Evolutionary conservation across 1,140 invertebrate species (phyloP).

Genomic region (Cotesia chilonis): DNA sequence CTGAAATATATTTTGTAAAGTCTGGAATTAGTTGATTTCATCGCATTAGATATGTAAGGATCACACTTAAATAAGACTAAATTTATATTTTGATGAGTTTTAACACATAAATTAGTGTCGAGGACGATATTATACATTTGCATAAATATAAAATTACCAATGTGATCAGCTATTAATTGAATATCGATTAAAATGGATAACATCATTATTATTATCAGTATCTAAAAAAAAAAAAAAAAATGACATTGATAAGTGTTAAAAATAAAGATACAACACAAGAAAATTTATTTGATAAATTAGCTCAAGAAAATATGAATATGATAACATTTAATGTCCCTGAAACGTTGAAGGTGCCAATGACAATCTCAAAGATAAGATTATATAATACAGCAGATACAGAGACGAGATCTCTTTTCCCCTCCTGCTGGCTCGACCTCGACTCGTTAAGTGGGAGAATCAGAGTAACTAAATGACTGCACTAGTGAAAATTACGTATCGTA

Average conservation of each 20-base stretch:
- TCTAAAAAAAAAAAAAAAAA: too few species aligned
- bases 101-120: constrained; percentile 12
- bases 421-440: constrained; percentile 2
- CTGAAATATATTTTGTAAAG: background rate
- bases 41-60: background rate
- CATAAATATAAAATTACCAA: too few species aligned
- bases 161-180: too few species aligned
- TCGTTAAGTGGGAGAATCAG: background rate
- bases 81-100: constrained; percentile 16
- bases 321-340: constrained; percentile 24
- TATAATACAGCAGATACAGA: constrained; percentile 14
- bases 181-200: too few species aligned
- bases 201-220: too few species aligned
- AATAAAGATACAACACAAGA: constrained; percentile 4
- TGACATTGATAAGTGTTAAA: background rate
- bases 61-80: constrained; percentile 18
- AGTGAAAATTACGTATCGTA: background rate
- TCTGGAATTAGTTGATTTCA: background rate
- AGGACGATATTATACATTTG: constrained; percentile 2
- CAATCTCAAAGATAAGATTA: constrained; percentile 32
- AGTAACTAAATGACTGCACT: constrained; percentile 18
- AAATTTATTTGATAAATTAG: constrained; percentile 11
- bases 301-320: constrained; percentile 27
- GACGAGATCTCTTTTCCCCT: background rate
- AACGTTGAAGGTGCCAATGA: constrained; percentile 36